These are phyloP conservation scores for Euplagia quadripunctaria DNA, from an alignment of 2,888 invertebrate genomes.

Conservation along the genomic window DNA sequence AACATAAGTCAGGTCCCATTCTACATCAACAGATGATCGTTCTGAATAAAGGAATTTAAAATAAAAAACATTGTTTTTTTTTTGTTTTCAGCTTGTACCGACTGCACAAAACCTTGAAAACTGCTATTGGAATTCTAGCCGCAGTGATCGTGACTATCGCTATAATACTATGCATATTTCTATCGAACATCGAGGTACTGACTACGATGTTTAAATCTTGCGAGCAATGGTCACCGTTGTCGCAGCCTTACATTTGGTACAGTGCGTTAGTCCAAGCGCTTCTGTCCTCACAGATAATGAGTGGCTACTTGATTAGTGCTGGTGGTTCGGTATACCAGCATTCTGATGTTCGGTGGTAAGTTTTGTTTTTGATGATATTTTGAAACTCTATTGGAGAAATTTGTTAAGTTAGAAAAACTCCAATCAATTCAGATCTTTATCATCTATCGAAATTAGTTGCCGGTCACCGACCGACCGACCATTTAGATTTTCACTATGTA, in stretches of 20 bases:
- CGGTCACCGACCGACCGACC: too few relatives aligned
- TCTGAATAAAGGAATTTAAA: not conserved
- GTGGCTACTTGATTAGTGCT: conserved; percentile 89
- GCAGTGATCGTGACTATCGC: conserved; percentile 72
- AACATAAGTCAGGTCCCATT: not conserved
- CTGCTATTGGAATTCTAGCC: conserved; percentile 73
- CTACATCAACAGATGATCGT: too few relatives aligned
- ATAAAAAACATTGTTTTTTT: not conserved
- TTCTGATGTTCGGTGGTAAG: conserved; percentile 90
- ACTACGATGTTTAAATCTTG: conserved; percentile 75
- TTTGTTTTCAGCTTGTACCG: conserved; percentile 81
- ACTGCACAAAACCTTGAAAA: conserved; percentile 82
- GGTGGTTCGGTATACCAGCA: conserved; percentile 89
- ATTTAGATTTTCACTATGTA: not conserved
- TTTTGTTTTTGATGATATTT: not conserved
- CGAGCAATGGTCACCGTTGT: conserved; percentile 74
- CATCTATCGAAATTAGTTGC: too few relatives aligned
- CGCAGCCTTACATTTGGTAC: conserved; percentile 86
- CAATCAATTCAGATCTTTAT: too few relatives aligned
- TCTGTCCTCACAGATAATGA: conserved; percentile 89
- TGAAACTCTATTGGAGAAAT: too few relatives aligned
- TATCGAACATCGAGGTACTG: conserved; percentile 67
- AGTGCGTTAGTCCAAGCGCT: conserved; percentile 89
- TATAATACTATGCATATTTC: conserved; percentile 73
- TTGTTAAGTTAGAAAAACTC: too few relatives aligned